Percentiles rank a stretch among this genome's conserved stretches.
These are phyloP conservation scores for Bathynomus jamesi DNA, from an alignment of 1,140 invertebrate genomes.

Conservation along the genomic window DNA sequence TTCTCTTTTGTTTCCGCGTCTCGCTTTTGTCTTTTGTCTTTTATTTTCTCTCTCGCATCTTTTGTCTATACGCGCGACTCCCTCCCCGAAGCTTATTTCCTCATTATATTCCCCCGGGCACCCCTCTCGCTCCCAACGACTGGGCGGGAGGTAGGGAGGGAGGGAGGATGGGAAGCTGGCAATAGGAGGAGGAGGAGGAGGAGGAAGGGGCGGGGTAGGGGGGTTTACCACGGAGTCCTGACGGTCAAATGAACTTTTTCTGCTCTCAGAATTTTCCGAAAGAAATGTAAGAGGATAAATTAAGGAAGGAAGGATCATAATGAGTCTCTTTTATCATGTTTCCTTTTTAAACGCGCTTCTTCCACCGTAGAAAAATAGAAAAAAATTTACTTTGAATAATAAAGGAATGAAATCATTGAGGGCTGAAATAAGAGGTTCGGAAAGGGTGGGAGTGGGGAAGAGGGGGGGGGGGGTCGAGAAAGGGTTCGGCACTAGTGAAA, in stretches of 20 bases:
- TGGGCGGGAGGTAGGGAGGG: not conserved
- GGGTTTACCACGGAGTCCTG: not conserved
- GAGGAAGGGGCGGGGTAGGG: not conserved
- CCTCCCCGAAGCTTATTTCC: not conserved
- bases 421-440: not conserved
- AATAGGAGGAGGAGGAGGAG: not conserved
- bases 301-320: too few relatives aligned
- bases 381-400: too few relatives aligned
- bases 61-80: not conserved
- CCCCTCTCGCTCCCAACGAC: not conserved
- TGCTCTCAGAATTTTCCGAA: too few relatives aligned
- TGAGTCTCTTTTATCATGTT: too few relatives aligned
- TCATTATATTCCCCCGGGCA: not conserved
- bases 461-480: not conserved
- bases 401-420: too few relatives aligned
- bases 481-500: too few relatives aligned
- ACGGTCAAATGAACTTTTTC: too few relatives aligned
- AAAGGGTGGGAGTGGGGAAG: not conserved
- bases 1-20: not conserved
- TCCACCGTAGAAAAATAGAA: too few relatives aligned
- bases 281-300: too few relatives aligned
- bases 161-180: not conserved
- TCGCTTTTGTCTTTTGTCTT: not conserved
- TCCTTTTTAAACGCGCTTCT: too few relatives aligned
- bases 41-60: not conserved